phyloP scores from a whole-genome alignment of 2,797 vertebrate genomes.

The Leptatherina wallacei region DNA sequence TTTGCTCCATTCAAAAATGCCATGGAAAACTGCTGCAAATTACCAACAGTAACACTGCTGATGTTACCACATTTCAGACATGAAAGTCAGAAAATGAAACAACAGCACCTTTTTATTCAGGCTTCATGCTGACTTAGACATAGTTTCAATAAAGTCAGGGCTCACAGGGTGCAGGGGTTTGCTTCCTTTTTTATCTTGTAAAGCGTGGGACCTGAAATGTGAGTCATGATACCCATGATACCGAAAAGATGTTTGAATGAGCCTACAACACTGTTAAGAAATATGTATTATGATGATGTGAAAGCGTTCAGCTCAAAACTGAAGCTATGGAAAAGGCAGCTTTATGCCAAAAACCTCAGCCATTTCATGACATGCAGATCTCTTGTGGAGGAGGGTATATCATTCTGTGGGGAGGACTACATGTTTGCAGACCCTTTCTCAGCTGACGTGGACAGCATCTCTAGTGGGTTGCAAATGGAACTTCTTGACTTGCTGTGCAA shows the following conservation, averaged over 20 bases:
- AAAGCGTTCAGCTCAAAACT: no score
- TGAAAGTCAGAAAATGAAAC: constrained; percentile 29
- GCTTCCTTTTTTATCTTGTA: neutral
- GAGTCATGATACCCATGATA: constrained; percentile 1
- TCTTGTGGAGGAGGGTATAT: no score
- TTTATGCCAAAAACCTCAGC: no score
- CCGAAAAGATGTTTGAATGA: neutral
- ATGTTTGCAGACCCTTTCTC: neutral
- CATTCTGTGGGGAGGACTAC: no score
- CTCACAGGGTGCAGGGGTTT: neutral
- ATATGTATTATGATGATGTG: neutral
- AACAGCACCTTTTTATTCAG: constrained; percentile 7
- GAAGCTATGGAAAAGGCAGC: no score
- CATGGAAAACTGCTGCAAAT: neutral
- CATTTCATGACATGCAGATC: no score
- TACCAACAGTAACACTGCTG: constrained; percentile 7
- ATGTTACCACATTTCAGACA: constrained; percentile 22
- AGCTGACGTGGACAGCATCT: neutral
- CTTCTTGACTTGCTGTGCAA: neutral
- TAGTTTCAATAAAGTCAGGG: constrained; percentile 13
- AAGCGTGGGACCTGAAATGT: constrained; percentile 8
- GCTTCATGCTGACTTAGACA: neutral
- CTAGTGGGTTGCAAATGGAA: neutral
- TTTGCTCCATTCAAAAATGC: neutral
- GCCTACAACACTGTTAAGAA: neutral